Evolutionary conservation across 1,140 invertebrate genomes (phyloP).

Genomic region (Listronotus oregonensis): DNA sequence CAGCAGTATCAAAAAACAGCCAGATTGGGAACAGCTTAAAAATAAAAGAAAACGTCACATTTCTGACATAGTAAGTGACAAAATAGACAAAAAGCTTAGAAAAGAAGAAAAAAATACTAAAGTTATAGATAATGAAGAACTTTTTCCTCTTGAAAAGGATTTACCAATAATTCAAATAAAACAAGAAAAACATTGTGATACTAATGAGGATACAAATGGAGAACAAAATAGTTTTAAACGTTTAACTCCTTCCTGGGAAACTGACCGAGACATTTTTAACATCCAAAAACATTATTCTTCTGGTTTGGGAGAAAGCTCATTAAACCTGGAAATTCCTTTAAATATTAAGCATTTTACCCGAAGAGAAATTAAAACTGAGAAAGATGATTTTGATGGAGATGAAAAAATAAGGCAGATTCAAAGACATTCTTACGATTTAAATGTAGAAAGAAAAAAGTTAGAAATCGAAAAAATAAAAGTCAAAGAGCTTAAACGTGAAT

Average conservation of each 20-base stretch:
- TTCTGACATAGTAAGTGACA: neutral
- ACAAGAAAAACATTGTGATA: neutral
- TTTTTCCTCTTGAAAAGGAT: neutral
- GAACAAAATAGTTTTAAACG: neutral
- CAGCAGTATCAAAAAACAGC: neutral
- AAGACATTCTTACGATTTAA: constrained; percentile 36
- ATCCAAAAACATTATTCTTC: constrained; percentile 1
- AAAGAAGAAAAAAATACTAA: neutral
- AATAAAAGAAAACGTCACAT: constrained; percentile 19
- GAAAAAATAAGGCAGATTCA: constrained; percentile 23
- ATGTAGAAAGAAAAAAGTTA: constrained; percentile 36
- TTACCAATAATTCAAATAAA: neutral
- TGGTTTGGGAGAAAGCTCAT: neutral
- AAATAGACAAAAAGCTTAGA: neutral
- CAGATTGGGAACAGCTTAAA: constrained; percentile 18
- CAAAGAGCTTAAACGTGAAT: constrained; percentile 21
- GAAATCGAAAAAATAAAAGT: constrained; percentile 38
- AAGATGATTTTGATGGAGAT: constrained; percentile 11
- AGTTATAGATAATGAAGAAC: neutral
- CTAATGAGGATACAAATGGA: neutral
- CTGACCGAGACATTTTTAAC: constrained; percentile 45
- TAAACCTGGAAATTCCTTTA: constrained; percentile 48
- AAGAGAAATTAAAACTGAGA: constrained; percentile 29
- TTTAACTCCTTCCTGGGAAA: constrained; percentile 34
- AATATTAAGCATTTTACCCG: constrained; percentile 46